These are phyloP conservation scores for Phainopepla nitens DNA, from an alignment of 2,113 vertebrate genomes.

Conservation along the genomic window DNA sequence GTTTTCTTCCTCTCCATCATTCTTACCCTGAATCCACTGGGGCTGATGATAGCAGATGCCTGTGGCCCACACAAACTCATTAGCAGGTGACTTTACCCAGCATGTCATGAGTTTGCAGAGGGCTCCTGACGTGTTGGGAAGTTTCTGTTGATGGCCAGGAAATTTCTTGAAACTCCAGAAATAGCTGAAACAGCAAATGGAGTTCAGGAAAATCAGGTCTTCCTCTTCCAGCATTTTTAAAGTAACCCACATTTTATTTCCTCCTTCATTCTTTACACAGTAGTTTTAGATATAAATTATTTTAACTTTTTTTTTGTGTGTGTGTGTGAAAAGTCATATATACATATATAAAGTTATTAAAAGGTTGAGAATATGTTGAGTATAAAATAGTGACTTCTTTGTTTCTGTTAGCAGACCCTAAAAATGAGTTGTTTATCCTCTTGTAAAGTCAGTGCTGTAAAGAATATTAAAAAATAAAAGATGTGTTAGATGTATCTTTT, in stretches of 20 bases:
- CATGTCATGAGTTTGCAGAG: not conserved
- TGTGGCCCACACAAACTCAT: not conserved
- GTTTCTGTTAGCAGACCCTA: conserved; percentile 48
- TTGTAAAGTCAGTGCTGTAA: conserved; percentile 64
- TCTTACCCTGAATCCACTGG: not conserved
- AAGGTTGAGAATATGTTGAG: conserved; percentile 49
- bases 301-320: conserved; percentile 12
- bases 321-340: conserved; percentile 49
- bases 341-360: conserved; percentile 62
- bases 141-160: conserved; percentile 16
- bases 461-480: conserved; percentile 44
- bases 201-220: conserved; percentile 34
- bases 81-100: not conserved
- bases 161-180: not conserved
- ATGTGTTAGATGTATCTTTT: conserved; percentile 60
- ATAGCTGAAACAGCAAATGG: not conserved
- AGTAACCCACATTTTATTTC: conserved; percentile 19
- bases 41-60: not conserved
- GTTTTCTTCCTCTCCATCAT: not conserved
- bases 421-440: conserved; percentile 48
- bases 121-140: not conserved
- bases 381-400: conserved; percentile 61
- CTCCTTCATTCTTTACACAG: conserved; percentile 1
- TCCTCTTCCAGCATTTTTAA: conserved; percentile 34
- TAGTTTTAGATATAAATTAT: conserved; percentile 60